Evolutionary conservation across 1,140 invertebrate species (phyloP), one percentile per base, ranked within the genome.

Genomic region (Galendromus occidentalis): DNA sequence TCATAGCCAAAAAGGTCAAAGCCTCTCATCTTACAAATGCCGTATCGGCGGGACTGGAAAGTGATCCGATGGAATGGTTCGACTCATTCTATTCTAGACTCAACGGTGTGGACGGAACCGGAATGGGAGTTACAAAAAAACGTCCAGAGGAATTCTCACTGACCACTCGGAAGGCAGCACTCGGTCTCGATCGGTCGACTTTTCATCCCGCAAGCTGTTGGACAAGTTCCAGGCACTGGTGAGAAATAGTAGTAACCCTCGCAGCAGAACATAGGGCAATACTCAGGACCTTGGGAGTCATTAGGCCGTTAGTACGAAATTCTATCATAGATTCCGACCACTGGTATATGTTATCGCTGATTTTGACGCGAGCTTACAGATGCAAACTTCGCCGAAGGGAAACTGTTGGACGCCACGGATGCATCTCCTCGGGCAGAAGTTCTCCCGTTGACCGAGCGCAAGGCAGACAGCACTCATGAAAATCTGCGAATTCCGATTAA

Each of bases 321-420:
- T n/a, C n/a, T n/a, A n/a, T n/a, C n/a, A n/a, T n/a, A n/a, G n/a
- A n/a, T n/a, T n/a, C n/a, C n/a, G n/a, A n/a, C n/a, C n/a, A n/a
- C n/a, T n/a, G n/a, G n/a, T n/a, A n/a, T n/a, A n/a, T n/a, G n/a
- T n/a, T n/a, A n/a, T n/a, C n/a, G n/a, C n/a, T n/a, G n/a, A n/a
- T 39, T 39, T 39, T 4, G 9, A 39, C 4, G 4, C 33, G 9
- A 4, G 25, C 51, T 59, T 9, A 59, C 51, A 59, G 51, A 59
- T 59, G 22, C 51, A 59, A 25, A 59, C 33, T 25, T 59, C 51
- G 22, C 51, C 25, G 25, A 59, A 59, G 20, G 51, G 51, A 22
- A 59, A 59, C 20, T 59, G 51, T 22, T 59, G 51, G 2, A 59
- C 51, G 51, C 51, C 51, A 17, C 51, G 51, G 33, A 59, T 59